phyloP scores from a whole-genome alignment of 30 jellyfish, hydroid and myxozoan species.

The Nemopilema nomurai region DNA sequence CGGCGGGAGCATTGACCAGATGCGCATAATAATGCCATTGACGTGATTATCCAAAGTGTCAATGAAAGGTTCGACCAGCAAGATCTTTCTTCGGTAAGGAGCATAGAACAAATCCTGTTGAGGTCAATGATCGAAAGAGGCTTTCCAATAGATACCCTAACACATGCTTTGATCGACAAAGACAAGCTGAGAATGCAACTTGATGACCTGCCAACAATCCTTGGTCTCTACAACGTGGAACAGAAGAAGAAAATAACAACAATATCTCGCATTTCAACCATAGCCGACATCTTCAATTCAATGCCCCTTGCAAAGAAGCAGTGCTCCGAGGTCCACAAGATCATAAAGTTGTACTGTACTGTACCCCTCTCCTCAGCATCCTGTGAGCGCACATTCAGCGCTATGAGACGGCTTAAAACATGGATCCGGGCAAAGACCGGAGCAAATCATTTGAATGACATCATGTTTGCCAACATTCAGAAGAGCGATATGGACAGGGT shows the following conservation, averaged over 20 bases:
- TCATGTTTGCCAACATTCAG: conserved; percentile 62
- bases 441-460: conserved; percentile 69
- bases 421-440: conserved; percentile 65
- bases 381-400: conserved; percentile 68
- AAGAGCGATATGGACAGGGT: conserved; percentile 64
- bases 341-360: conserved; percentile 32
- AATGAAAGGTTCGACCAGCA: conserved; percentile 36
- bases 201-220: conserved; percentile 67
- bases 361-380: conserved; percentile 52
- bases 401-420: conserved; percentile 70
- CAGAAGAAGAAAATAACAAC: conserved; percentile 47
- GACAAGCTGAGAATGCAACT: conserved; percentile 45
- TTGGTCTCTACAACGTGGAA: conserved; percentile 44
- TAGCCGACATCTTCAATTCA: conserved; percentile 45
- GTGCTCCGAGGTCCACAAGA: conserved; percentile 63
- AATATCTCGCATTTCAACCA: conserved; percentile 43
- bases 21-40: conserved; percentile 56
- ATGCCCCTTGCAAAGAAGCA: conserved; percentile 53
- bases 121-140: no score
- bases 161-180: conserved; percentile 37
- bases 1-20: conserved; percentile 39
- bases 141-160: conserved; percentile 11
- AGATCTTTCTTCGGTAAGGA: no score
- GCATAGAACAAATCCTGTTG: conserved; percentile 36
- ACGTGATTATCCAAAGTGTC: conserved; percentile 13